Evolutionary conservation across 2,113 vertebrate species (phyloP), one percentile per base, ranked within the genome.

Genomic region (Psittacara wagleri): DNA sequence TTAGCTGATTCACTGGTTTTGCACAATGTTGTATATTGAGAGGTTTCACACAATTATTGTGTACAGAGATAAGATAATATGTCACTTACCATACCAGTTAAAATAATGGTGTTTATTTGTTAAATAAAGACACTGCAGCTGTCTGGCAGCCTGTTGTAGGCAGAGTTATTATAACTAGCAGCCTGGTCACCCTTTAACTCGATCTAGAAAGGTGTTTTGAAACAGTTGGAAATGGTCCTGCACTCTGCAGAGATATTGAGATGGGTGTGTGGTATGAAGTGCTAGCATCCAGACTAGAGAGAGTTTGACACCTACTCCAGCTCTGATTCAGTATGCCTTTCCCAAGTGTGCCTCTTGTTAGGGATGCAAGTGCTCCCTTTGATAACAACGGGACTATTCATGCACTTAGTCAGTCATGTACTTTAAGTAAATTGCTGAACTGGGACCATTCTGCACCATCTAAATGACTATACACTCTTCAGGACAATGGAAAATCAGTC

Each of bases 401-500:
- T 0, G 1, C 35, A 44, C 48, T 91, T 87, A 85, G 64, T 86
- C 80, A 82, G 88, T 33, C 43, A 49, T 67, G 57, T 83, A 55
- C 49, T 94, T 77, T 77, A 90, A 66, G 75, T 22, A 89, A 75
- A 92, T 87, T 83, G 91, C 66, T 95, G 74, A 92, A 84, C 70
- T 91, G 93, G 89, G 91, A 95, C 77, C 57, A 69, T 64, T 96
- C 59, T 85, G 67, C 48, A 73, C 62, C 49, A 76, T 2, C 39
- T 88, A 90, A 92, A 92, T 73, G 81, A 79, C 74, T 82, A 44
- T 54, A 82, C 4, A 7, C 41, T 64, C 49, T 90, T 88, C 78
- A 77, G 39, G 46, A 92, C 82, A 95, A 94, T 80, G 70, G 54
- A 83, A 87, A 95, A 97, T 95, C 83, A 89, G 83, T 84, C 70